Percentiles rank a stretch among this genome's conserved stretches.
These are phyloP conservation scores for Germaria angustata DNA, from an alignment of 2,888 invertebrate species.

Conservation along the genomic window DNA sequence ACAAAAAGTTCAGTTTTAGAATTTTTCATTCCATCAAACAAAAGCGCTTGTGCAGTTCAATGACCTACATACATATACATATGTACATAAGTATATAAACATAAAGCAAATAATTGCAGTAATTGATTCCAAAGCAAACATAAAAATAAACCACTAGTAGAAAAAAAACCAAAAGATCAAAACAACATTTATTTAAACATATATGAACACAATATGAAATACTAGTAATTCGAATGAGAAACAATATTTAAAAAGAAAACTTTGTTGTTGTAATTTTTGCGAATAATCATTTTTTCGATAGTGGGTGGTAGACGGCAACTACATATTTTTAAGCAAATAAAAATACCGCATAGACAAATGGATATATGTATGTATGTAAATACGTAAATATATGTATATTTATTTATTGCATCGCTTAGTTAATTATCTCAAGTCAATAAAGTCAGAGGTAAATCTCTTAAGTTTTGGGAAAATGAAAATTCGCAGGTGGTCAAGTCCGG, in stretches of 20 bases:
- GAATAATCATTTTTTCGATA: too few species aligned
- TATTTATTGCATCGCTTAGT: too few species aligned
- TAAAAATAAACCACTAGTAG: background rate
- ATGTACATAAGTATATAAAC: background rate
- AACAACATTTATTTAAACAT: background rate
- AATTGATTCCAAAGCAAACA: background rate
- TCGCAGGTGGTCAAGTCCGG: too few species aligned
- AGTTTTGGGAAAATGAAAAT: too few species aligned
- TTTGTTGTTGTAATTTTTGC: background rate
- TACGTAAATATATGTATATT: too few species aligned
- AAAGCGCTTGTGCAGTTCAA: background rate
- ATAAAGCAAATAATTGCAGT: background rate
- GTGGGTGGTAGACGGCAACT: too few species aligned
- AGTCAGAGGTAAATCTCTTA: too few species aligned
- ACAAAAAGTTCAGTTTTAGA: background rate
- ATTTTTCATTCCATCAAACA: background rate
- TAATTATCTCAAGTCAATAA: too few species aligned
- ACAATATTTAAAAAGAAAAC: background rate
- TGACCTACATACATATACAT: background rate
- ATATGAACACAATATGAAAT: background rate
- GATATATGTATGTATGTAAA: too few species aligned
- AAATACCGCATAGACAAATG: too few species aligned
- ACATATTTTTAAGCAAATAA: too few species aligned
- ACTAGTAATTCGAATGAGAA: background rate
- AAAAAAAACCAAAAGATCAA: background rate